Percentiles rank a stretch among this genome's conserved stretches.
phyloP scores from a whole-genome alignment of 2,888 invertebrate genomes.

The Mongoloraphidia duomilia region DNA sequence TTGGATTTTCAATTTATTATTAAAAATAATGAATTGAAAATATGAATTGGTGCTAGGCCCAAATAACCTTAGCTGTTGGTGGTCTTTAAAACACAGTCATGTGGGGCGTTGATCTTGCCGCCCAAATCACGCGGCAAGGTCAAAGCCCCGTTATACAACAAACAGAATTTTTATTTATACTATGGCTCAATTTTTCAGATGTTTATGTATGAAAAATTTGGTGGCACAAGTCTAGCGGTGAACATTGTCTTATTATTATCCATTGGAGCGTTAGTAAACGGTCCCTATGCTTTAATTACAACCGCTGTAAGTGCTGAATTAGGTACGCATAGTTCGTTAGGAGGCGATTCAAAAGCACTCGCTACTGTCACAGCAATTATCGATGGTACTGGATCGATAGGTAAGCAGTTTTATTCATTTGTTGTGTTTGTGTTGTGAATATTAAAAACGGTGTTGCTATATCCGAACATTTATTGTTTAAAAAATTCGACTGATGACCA shows the following conservation, averaged over 20 bases:
- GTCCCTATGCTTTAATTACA: constrained; percentile 91
- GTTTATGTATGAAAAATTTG: constrained; percentile 62
- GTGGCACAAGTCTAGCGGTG: constrained; percentile 40
- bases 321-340: constrained; percentile 73
- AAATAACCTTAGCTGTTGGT: too few species aligned
- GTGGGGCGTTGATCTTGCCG: too few species aligned
- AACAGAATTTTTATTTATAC: not conserved
- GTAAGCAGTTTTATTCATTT: constrained; percentile 25
- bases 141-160: too few species aligned
- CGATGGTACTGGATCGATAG: constrained; percentile 88
- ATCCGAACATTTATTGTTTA: too few species aligned
- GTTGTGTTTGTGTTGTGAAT: constrained; percentile 12
- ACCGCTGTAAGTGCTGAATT: constrained; percentile 92
- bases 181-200: constrained; percentile 40
- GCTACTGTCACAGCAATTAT: constrained; percentile 97
- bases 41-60: too few species aligned
- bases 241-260: constrained; percentile 56
- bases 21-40: too few species aligned
- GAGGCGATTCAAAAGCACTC: constrained; percentile 74
- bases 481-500: too few species aligned
- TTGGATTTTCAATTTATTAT: too few species aligned
- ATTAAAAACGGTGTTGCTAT: constrained; percentile 13
- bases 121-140: too few species aligned
- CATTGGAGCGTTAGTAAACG: constrained; percentile 79
- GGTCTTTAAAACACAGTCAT: too few species aligned